Evolutionary conservation across 2,888 invertebrate species (phyloP).

Genomic region (Agonopterix subpropinquella): DNA sequence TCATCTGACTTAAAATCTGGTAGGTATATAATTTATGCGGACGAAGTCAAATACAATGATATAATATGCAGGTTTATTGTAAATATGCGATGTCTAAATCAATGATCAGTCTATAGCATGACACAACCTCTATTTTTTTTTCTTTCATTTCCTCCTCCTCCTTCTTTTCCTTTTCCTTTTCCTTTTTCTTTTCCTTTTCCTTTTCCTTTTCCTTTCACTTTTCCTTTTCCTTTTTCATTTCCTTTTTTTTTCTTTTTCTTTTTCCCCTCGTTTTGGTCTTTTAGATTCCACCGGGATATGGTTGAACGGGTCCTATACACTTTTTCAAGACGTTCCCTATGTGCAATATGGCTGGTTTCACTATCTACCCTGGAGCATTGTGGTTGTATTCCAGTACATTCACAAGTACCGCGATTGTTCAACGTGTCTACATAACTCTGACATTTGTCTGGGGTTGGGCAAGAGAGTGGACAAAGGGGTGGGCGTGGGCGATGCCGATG

Average conservation of each 20-base stretch:
- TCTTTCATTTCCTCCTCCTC: no score
- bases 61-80: no score
- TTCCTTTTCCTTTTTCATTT: background rate
- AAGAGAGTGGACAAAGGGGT: conserved; percentile 26
- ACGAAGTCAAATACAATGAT: no score
- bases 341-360: conserved; percentile 28
- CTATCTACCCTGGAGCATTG: conserved; percentile 31
- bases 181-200: no score
- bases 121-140: no score
- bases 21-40: no score
- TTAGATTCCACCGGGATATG: conserved; percentile 39
- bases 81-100: no score
- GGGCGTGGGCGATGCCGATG: conserved; percentile 54
- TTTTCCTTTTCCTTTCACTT: background rate
- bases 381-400: conserved; percentile 40
- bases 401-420: conserved; percentile 38
- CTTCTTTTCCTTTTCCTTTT: no score
- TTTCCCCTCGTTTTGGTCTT: background rate
- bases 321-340: conserved; percentile 39
- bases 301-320: conserved; percentile 38
- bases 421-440: conserved; percentile 51
- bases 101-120: no score
- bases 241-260: no score
- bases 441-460: conserved; percentile 53
- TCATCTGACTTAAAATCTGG: no score